Evolutionary conservation across 2,113 vertebrate genomes (phyloP), one percentile per base, ranked within the genome.

Genomic region (Bombycilla garrulus): DNA sequence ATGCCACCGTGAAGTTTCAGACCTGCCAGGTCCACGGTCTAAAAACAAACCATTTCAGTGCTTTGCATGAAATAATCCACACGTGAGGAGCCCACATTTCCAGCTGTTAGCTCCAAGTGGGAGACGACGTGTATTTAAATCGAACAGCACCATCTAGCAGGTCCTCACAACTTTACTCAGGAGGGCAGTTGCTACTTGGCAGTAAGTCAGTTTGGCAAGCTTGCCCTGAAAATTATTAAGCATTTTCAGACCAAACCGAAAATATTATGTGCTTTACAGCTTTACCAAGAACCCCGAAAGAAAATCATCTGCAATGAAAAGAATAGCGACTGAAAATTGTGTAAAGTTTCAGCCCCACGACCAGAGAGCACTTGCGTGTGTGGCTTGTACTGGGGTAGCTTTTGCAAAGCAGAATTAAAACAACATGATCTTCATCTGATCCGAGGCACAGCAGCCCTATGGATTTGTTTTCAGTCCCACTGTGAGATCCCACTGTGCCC

Each of bases 131-230:
- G 84, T 95, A 97, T 96, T 96, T 93, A 98, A 95, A 98, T 98
- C 94, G 91, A 98, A 98, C 86, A 98, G 98, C 98, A 98, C 98
- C 98, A 98, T 97, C 98, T 98, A 98, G 98, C 98, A 97, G 97
- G 96, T 86, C 94, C 96, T 95, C 76, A 42, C 44, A 96, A 97
- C 97, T 97, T 96, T 57, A 82, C 93, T 91, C 42, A 58, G 56
- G 76, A 96, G 90, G 88, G 87, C 89, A 96, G 94, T 28, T 93
- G 81, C 81, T 93, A 53, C 74, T 97, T 83, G 57, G 94, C 90
- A 82, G 9, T 90, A 80, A 74, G 53, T 94, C 87, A 44, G 90
- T 78, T 71, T 86, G 86, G 74, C 72, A 95, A 56, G 50, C 38
- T 31, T 66, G 51, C 64, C 70, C 73, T 64, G 31, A 79, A 81